These are phyloP conservation scores for Moxostoma hubbsi DNA, from an alignment of 2,797 vertebrate genomes.

Conservation along the genomic window DNA sequence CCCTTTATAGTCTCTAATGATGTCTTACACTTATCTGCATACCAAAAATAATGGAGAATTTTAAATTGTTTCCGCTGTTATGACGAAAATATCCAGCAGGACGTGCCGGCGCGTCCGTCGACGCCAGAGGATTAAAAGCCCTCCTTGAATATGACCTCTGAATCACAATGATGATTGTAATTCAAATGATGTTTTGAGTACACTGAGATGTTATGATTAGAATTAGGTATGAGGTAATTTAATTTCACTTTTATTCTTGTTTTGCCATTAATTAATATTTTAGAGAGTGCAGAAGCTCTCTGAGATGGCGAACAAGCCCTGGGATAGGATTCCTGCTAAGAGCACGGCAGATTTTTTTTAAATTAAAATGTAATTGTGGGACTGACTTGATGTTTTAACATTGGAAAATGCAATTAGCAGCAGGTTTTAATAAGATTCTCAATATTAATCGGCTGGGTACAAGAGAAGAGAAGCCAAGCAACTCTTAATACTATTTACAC, in stretches of 20 bases:
- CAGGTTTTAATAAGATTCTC: conserved; percentile 71
- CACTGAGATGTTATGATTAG: background rate
- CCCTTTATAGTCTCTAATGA: too few relatives aligned
- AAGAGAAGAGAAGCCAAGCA: conserved; percentile 60
- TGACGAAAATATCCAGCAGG: too few relatives aligned
- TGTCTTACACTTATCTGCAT: too few relatives aligned
- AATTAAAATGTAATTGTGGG: conserved; percentile 60
- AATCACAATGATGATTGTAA: background rate
- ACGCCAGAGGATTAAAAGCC: too few relatives aligned
- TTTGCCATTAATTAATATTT: conserved; percentile 1
- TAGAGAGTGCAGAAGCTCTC: background rate
- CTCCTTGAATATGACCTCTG: background rate
- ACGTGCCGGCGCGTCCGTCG: too few relatives aligned
- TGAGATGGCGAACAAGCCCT: background rate
- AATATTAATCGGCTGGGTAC: conserved; percentile 65
- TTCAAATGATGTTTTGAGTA: background rate
- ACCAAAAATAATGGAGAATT: too few relatives aligned
- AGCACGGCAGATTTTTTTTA: conserved; percentile 44
- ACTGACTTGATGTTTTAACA: conserved; percentile 63
- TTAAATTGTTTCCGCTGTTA: too few relatives aligned
- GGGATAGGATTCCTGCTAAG: background rate
- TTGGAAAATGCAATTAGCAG: conserved; percentile 73
- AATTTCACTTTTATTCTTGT: background rate
- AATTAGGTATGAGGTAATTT: background rate
- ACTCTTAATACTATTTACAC: conserved; percentile 71